Evolutionary conservation across 1,140 invertebrate genomes (phyloP).

Genomic region (Chymomyza costata): DNA sequence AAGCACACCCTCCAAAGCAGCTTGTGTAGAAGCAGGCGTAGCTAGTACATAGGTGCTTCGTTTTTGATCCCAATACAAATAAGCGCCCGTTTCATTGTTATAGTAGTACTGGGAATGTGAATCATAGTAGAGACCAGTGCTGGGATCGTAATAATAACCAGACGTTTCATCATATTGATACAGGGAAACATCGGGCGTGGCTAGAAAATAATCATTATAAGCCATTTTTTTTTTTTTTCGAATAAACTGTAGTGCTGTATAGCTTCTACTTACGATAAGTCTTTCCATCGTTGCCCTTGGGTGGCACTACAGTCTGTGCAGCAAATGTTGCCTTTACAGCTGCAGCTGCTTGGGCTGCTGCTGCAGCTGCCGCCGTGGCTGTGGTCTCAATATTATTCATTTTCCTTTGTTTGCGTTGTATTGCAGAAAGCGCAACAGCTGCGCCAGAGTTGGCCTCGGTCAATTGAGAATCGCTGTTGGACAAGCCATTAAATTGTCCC

Average conservation of each 20-base stretch:
- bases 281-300: slow-evolving; percentile 81
- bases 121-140: slow-evolving; percentile 96
- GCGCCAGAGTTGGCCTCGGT: slow-evolving; percentile 88
- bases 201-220: slow-evolving; percentile 74
- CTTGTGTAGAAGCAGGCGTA: slow-evolving; percentile 77
- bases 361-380: slow-evolving; percentile 62
- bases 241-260: neutral
- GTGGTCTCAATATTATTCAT: slow-evolving; percentile 63
- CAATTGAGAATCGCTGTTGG: slow-evolving; percentile 75
- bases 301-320: slow-evolving; percentile 64
- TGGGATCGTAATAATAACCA: slow-evolving; percentile 97
- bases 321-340: slow-evolving; percentile 53
- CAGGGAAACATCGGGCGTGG: slow-evolving; percentile 90
- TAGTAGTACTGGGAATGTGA: slow-evolving; percentile 95
- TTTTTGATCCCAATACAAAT: slow-evolving; percentile 95
- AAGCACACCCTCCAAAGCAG: slow-evolving; percentile 57
- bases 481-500: slow-evolving; percentile 76
- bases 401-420: slow-evolving; percentile 76
- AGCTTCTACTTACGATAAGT: slow-evolving; percentile 78
- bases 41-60: slow-evolving; percentile 88
- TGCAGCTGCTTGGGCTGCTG: slow-evolving; percentile 57
- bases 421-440: slow-evolving; percentile 91
- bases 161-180: slow-evolving; percentile 97
- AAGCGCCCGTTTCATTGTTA: slow-evolving; percentile 92
- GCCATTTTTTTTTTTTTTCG: slow-evolving; percentile 1